Conservation (phyloP, 2,888 invertebrate genomes). For the Archips xylosteana region DNA sequence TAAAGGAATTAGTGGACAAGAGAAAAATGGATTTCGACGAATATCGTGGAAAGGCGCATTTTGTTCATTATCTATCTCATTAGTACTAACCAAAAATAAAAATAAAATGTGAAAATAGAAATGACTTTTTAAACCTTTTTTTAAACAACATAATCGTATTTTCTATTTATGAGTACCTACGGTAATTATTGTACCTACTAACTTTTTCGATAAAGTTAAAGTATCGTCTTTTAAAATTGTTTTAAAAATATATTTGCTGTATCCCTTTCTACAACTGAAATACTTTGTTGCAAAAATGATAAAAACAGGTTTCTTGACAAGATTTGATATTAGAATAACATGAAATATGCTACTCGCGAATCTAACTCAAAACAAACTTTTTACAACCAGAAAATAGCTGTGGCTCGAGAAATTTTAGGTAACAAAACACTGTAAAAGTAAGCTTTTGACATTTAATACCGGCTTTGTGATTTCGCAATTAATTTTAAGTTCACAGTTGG, state of each 20-base stretch:
- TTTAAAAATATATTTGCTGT: not conserved
- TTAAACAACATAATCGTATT: too few species aligned
- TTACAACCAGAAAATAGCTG: not conserved
- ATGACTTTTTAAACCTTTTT: too few species aligned
- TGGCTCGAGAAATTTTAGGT: not conserved
- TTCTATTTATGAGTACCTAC: too few species aligned
- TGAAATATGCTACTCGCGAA: not conserved
- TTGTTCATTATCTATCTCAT: too few species aligned
- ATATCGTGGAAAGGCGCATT: too few species aligned
- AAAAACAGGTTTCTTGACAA: not conserved
- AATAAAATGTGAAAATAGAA: too few species aligned
- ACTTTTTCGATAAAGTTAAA: too few species aligned
- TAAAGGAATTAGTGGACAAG: too few species aligned
- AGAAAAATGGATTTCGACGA: too few species aligned
- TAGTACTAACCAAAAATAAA: too few species aligned
- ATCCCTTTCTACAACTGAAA: not conserved
- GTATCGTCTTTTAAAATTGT: too few species aligned
- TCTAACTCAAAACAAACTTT: not conserved
- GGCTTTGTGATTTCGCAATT: not conserved
- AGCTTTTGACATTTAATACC: slow-evolving; percentile 8
- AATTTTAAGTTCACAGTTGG: not conserved
- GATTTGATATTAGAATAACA: not conserved
- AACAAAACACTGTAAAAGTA: slow-evolving; percentile 9
- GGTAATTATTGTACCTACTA: too few species aligned
- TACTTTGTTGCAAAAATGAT: not conserved